These are phyloP conservation scores for Calidris pugnax DNA, from an alignment of 2,113 vertebrate species.

Conservation along the genomic window DNA sequence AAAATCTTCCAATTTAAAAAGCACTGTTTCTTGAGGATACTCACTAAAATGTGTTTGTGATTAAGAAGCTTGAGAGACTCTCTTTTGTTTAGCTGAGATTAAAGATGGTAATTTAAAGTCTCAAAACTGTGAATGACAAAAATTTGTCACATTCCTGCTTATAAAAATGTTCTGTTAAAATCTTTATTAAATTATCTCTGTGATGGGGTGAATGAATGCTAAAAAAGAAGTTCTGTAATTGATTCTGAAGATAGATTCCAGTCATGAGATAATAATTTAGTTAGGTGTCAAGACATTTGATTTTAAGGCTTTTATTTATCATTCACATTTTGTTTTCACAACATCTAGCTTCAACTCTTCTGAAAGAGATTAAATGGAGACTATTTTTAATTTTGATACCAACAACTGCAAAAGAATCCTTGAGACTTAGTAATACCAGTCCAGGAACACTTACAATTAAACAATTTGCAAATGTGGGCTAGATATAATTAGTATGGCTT, in stretches of 20 bases:
- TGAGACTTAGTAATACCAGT: background rate
- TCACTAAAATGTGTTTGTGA: background rate
- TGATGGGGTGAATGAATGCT: background rate
- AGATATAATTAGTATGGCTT: background rate
- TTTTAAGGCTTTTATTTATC: background rate
- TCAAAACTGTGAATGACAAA: background rate
- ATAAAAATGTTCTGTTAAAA: background rate
- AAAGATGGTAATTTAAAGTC: background rate
- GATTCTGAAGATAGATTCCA: background rate
- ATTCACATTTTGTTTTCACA: background rate
- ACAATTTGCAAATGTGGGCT: background rate
- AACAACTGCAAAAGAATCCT: background rate
- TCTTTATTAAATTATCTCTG: background rate
- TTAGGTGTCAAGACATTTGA: background rate
- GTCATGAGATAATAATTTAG: background rate
- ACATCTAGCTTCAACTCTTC: background rate
- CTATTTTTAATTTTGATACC: background rate
- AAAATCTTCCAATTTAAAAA: background rate
- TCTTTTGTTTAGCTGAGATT: background rate
- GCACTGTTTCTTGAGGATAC: background rate
- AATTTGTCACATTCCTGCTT: background rate
- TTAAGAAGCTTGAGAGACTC: background rate
- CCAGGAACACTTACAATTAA: background rate
- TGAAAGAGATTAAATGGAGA: background rate
- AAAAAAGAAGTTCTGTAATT: background rate